Evolutionary conservation across 2,888 invertebrate genomes (phyloP), one percentile per base, ranked within the genome.

Genomic region (Sphaeridia pumilis): DNA sequence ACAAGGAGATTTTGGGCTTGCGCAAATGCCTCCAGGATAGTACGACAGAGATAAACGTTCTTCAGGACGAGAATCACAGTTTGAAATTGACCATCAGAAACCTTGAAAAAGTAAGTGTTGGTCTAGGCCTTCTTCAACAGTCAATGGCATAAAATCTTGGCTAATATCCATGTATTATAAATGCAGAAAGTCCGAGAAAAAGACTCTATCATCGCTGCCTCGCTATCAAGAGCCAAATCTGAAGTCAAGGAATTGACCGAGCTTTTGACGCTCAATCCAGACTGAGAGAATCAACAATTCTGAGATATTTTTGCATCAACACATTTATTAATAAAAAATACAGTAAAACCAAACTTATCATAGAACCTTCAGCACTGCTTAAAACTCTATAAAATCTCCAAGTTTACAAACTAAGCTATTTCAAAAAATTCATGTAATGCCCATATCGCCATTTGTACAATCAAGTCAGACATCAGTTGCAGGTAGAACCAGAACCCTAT

Each of bases 161-260:
- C n/a, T n/a, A n/a, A n/a, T n/a, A n/a, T n/a, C n/a, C n/a, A n/a
- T n/a, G n/a, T n/a, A n/a, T n/a, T n/a, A n/a, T n/a, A n/a, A n/a
- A n/a, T n/a, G 10, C 14, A 55, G 55, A 43, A 58, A 43, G 28
- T 55, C n/a, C 27, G 49, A 0, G 55, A 52, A 14, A 60, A 61
- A 25, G 56, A 54, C 26, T 42, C 57, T 4, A 49, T 48, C 4
- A 57, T 57, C 43, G 57, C 57, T 25, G 48, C 41, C 35, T 54
- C 56, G 4, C 46, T 63, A 42, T 48, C 41, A 14, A 48, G 59
- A 46, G 57, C 60, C 3, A 50, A 54, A 26, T 49, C 47, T 43
- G 64, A 63, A 34, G 36, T 60, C 12, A 59, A 60, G 31, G 63
- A 61, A 26, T 45, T 53, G 12, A 27, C 51, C 2, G 63, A 61